phyloP scores from a whole-genome alignment of 2,888 invertebrate species.

The Melikaiella ostensackeni region DNA sequence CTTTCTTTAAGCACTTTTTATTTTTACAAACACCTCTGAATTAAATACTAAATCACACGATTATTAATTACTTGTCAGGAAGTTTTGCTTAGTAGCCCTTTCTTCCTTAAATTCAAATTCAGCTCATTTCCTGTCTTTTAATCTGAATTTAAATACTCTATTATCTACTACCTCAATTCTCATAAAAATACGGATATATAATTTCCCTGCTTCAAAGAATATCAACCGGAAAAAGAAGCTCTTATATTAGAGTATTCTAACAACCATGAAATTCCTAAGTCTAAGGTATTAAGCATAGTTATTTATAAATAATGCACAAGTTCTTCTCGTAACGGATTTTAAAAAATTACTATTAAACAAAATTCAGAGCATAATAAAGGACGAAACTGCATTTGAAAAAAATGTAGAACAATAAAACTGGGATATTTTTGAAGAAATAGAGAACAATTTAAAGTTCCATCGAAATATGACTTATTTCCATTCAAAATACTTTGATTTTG shows the following conservation, averaged over 20 bases:
- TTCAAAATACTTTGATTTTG: too few relatives aligned
- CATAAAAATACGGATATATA: background rate
- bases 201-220: conserved; percentile 17
- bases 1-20: too few relatives aligned
- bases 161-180: background rate
- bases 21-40: too few relatives aligned
- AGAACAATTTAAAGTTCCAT: too few relatives aligned
- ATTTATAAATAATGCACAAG: conserved; percentile 13
- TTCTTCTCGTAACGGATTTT: conserved; percentile 15
- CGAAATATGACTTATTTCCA: too few relatives aligned
- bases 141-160: background rate
- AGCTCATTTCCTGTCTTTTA: background rate
- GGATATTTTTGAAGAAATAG: background rate
- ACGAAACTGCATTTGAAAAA: background rate
- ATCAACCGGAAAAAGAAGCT: conserved; percentile 25
- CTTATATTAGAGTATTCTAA: conserved; percentile 7
- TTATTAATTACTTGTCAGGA: too few relatives aligned
- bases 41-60: too few relatives aligned
- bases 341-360: background rate
- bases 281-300: conserved; percentile 9
- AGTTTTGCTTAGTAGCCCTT: too few relatives aligned
- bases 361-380: background rate
- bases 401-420: background rate
- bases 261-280: conserved; percentile 28
- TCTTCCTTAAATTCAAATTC: background rate